Evolutionary conservation across 2,888 invertebrate genomes (phyloP).

Genomic region (Drosophila subquinaria): DNA sequence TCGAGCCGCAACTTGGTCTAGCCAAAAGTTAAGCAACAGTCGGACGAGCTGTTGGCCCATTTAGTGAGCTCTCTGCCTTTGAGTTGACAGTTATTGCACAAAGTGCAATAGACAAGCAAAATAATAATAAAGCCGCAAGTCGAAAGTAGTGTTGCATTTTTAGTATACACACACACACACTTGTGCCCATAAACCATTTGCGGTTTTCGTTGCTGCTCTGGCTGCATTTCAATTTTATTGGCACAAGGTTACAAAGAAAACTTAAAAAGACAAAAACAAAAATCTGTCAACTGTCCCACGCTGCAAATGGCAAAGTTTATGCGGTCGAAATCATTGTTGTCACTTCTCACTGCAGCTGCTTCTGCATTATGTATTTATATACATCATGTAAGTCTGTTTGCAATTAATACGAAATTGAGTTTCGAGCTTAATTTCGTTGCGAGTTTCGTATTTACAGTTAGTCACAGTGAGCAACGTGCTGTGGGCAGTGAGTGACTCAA

Average conservation of each 20-base stretch:
- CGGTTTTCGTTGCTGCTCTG: conserved; percentile 35
- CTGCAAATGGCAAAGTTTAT: conserved; percentile 59
- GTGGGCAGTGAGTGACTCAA: conserved; percentile 35
- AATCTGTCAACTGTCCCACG: conserved; percentile 16
- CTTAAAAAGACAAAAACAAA: not conserved
- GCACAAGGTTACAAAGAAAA: conserved; percentile 62
- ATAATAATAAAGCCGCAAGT: conserved; percentile 34
- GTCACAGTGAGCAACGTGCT: conserved; percentile 26
- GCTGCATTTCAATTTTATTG: conserved; percentile 63
- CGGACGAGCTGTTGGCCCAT: conserved; percentile 30
- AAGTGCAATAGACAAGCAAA: conserved; percentile 26
- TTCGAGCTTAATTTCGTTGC: conserved; percentile 21
- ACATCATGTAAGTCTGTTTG: not conserved
- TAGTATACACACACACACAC: not conserved
- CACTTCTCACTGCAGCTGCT: conserved; percentile 12
- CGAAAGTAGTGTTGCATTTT: conserved; percentile 32
- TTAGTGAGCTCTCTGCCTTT: conserved; percentile 21
- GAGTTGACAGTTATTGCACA: conserved; percentile 40
- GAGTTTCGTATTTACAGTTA: conserved; percentile 42
- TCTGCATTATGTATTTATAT: not conserved
- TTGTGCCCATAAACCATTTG: conserved; percentile 12
- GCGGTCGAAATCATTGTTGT: conserved; percentile 33
- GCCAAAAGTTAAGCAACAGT: conserved; percentile 58
- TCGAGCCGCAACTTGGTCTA: conserved; percentile 43
- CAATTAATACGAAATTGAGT: conserved; percentile 48